These are phyloP conservation scores for Microcebus tavaratra DNA, from an alignment of 2,113 vertebrate species.

Conservation along the genomic window DNA sequence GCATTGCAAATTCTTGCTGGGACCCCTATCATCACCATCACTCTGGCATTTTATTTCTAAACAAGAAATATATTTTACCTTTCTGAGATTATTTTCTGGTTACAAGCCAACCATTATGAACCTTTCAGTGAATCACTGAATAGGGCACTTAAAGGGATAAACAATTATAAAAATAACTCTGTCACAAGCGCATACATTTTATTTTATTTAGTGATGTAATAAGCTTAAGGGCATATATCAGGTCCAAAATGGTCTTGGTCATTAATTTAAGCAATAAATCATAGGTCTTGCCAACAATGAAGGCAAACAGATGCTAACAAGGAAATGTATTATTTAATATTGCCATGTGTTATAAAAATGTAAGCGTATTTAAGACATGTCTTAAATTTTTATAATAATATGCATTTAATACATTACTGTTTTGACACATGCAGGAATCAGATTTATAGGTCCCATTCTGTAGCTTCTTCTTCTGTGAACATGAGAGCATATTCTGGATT, in stretches of 20 bases:
- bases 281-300: conserved; percentile 84
- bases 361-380: conserved; percentile 84
- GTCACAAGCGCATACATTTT: conserved; percentile 77
- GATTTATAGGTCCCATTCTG: conserved; percentile 83
- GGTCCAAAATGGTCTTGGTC: conserved; percentile 85
- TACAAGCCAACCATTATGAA: conserved; percentile 67
- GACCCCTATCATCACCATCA: conserved; percentile 67
- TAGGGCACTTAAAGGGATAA: conserved; percentile 79
- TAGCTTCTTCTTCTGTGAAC: conserved; percentile 82
- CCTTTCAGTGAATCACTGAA: conserved; percentile 77
- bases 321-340: conserved; percentile 89
- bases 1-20: conserved; percentile 52
- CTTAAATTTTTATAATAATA: conserved; percentile 89
- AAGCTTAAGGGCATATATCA: conserved; percentile 85
- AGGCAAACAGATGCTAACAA: conserved; percentile 90
- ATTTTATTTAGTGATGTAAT: conserved; percentile 85
- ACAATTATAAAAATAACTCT: conserved; percentile 83
- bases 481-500: conserved; percentile 74
- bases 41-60: conserved; percentile 64
- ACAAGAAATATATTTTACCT: conserved; percentile 70
- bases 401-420: conserved; percentile 86
- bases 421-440: conserved; percentile 84
- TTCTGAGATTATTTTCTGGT: conserved; percentile 75
- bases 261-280: conserved; percentile 89
- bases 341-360: conserved; percentile 85